Percentiles rank a stretch among this genome's conserved stretches.
These are phyloP conservation scores for Melieria picta DNA, from an alignment of 2,888 invertebrate species.

Conservation along the genomic window DNA sequence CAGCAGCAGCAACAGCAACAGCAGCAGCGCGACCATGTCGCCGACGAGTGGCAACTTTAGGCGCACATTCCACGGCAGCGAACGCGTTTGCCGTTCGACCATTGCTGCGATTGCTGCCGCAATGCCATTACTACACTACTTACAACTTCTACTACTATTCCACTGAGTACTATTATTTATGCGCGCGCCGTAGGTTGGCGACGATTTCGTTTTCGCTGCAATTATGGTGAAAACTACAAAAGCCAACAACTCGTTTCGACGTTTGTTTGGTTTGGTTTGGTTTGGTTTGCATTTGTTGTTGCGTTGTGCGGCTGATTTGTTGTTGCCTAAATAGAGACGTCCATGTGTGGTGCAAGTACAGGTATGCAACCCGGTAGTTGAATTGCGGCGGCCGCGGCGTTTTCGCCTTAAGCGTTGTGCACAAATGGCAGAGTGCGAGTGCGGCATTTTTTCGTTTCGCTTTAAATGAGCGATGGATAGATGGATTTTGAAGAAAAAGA, in stretches of 20 bases:
- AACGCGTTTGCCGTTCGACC: not conserved
- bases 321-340: conserved; percentile 3
- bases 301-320: not conserved
- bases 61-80: not conserved
- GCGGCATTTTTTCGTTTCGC: not conserved
- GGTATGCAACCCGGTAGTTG: conserved; percentile 1
- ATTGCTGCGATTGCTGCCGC: not conserved
- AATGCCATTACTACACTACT: not conserved
- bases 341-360: not conserved
- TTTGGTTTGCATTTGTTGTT: too few species aligned
- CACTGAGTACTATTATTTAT: not conserved
- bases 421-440: not conserved
- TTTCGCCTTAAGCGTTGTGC: too few species aligned
- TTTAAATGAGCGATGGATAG: too few species aligned
- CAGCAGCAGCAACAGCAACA: conserved; percentile 5
- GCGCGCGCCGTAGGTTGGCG: not conserved
- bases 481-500: too few species aligned
- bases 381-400: not conserved
- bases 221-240: conserved; percentile 10
- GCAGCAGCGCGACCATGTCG: not conserved
- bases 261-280: not conserved
- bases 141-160: not conserved
- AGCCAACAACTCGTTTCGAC: not conserved
- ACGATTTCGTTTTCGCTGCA: not conserved
- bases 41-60: not conserved